Percentiles rank a stretch among this genome's conserved stretches.
phyloP scores from a whole-genome alignment of 2,797 vertebrate genomes.

The Apodemus agrarius region DNA sequence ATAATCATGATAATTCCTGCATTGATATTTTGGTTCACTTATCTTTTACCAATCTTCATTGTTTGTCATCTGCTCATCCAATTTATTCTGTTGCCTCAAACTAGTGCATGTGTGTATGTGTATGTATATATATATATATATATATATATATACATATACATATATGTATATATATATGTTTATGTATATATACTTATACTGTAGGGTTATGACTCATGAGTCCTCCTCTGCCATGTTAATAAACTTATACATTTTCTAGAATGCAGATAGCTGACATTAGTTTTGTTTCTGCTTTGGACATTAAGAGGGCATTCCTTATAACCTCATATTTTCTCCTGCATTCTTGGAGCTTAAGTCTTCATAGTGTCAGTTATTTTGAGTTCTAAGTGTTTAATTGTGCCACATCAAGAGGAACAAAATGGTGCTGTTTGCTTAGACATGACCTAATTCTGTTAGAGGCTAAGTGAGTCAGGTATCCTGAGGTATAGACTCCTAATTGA shows the following conservation, averaged over 20 bases:
- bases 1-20: background rate
- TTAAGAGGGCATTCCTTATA: background rate
- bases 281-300: background rate
- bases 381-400: background rate
- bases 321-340: background rate
- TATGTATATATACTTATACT: too few relatives aligned
- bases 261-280: background rate
- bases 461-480: too few relatives aligned
- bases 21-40: background rate
- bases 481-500: too few relatives aligned
- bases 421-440: too few relatives aligned
- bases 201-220: background rate
- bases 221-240: background rate
- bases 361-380: too few relatives aligned
- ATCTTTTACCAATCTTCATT: background rate
- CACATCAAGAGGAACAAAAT: background rate
- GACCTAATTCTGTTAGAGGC: too few relatives aligned
- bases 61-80: background rate
- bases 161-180: too few relatives aligned
- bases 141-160: too few relatives aligned
- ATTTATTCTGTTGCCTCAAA: background rate
- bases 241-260: background rate
- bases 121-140: too few relatives aligned
- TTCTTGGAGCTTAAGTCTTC: rapidly evolving
- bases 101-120: too few relatives aligned